A percentile compares a stretch with the other conserved stretches of the same genome.
Conservation (phyloP, 53 echinoderm and acorn worm species). For the Stichopus horrens region DNA sequence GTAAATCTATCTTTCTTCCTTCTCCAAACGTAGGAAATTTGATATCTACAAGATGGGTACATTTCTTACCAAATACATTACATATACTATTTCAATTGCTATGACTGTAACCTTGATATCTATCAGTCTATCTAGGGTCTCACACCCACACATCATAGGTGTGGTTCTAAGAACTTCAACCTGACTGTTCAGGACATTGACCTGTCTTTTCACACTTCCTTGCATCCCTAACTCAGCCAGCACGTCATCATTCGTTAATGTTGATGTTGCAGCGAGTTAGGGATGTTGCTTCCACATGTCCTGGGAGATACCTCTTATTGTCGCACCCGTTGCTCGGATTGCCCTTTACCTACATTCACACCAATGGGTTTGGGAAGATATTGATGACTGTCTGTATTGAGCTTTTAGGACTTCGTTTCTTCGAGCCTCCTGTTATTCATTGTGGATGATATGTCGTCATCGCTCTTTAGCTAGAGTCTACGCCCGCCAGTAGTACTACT, state of each 20-base stretch:
- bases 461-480: neutral
- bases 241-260: neutral
- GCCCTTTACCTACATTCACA: neutral
- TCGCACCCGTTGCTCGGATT: no score
- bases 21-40: conserved; percentile 17
- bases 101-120: neutral
- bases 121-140: conserved; percentile 16
- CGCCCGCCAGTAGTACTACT: neutral
- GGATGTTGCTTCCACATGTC: conserved; percentile 33
- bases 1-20: neutral
- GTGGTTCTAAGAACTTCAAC: conserved; percentile 8
- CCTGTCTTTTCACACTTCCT: neutral
- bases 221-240: conserved; percentile 25
- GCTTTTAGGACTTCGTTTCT: neutral
- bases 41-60: conserved; percentile 17
- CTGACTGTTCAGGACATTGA: conserved; percentile 27
- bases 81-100: conserved; percentile 12
- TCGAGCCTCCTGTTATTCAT: neutral
- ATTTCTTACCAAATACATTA: conserved; percentile 12
- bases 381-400: neutral
- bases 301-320: neutral
- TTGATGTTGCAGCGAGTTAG: conserved; percentile 15
- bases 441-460: neutral
- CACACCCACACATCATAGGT: neutral
- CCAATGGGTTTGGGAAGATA: no score